phyloP scores from a whole-genome alignment of 2,888 invertebrate genomes.

The Lepetodrilus schrolli region DNA sequence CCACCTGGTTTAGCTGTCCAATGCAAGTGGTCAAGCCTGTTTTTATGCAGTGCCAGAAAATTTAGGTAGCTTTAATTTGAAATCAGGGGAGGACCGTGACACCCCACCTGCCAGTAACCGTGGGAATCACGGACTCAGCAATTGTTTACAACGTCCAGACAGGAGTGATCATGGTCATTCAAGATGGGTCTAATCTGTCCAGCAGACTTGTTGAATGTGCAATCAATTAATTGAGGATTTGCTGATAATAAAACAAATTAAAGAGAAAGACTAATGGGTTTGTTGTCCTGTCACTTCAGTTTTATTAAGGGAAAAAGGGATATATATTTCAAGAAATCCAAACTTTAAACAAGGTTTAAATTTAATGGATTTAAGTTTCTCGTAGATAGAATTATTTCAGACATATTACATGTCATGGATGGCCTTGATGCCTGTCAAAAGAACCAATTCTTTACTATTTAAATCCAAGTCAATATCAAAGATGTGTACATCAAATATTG shows the following conservation, averaged over 20 bases:
- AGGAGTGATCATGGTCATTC: slow-evolving; percentile 1
- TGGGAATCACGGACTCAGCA: neutral
- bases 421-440: too few species aligned
- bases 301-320: neutral
- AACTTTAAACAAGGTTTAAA: neutral
- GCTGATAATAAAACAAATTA: slow-evolving; percentile 24
- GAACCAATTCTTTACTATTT: too few species aligned
- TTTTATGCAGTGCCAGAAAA: slow-evolving; percentile 22
- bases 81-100: neutral
- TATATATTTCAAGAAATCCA: neutral
- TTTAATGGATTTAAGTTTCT: neutral
- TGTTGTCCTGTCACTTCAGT: neutral
- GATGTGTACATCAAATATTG: too few species aligned
- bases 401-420: too few species aligned
- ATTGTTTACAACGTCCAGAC: slow-evolving; percentile 4
- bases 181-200: slow-evolving; percentile 12
- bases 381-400: too few species aligned
- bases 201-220: slow-evolving; percentile 23
- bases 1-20: slow-evolving; percentile 23
- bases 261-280: slow-evolving; percentile 5
- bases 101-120: slow-evolving; percentile 20
- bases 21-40: slow-evolving; percentile 22
- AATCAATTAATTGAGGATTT: slow-evolving; percentile 23
- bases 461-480: too few species aligned
- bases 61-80: slow-evolving; percentile 21